Evolutionary conservation across 2,113 vertebrate species (phyloP).

Genomic region (Macaca nemestrina): DNA sequence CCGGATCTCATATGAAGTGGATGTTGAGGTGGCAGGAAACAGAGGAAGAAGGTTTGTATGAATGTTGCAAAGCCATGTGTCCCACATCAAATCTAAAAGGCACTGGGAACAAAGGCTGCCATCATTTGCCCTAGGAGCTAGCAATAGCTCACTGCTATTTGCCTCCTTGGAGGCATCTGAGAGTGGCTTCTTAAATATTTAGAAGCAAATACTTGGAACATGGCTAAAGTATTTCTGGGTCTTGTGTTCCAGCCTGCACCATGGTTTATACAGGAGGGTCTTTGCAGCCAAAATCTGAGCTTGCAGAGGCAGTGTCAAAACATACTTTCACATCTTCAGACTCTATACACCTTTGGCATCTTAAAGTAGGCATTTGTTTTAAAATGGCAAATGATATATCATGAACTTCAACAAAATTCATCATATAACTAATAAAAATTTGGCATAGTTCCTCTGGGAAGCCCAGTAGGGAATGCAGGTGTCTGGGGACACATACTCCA

Average conservation of each 20-base stretch:
- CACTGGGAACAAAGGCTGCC: background rate
- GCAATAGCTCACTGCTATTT: background rate
- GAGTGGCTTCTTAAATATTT: background rate
- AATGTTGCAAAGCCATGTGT: background rate
- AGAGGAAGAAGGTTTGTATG: background rate
- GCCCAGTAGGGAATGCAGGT: background rate
- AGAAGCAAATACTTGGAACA: background rate
- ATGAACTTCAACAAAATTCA: conserved; percentile 37
- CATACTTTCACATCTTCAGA: background rate
- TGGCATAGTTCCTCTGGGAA: background rate
- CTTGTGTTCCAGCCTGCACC: background rate
- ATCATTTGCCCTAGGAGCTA: background rate
- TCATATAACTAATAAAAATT: background rate
- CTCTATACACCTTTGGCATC: background rate
- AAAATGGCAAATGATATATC: conserved; percentile 1
- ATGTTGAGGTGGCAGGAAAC: background rate
- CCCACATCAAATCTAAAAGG: background rate
- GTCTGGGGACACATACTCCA: background rate
- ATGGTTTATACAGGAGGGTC: background rate
- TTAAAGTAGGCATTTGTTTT: conserved; percentile 45
- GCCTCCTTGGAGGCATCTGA: background rate
- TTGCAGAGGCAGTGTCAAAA: background rate
- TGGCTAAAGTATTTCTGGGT: background rate
- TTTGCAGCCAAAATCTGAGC: background rate
- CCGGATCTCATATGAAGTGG: background rate